A percentile compares a stretch with the other conserved stretches of the same genome.
Evolutionary conservation across 2,797 vertebrate species (phyloP).

Genomic region (Propithecus deckenii): DNA sequence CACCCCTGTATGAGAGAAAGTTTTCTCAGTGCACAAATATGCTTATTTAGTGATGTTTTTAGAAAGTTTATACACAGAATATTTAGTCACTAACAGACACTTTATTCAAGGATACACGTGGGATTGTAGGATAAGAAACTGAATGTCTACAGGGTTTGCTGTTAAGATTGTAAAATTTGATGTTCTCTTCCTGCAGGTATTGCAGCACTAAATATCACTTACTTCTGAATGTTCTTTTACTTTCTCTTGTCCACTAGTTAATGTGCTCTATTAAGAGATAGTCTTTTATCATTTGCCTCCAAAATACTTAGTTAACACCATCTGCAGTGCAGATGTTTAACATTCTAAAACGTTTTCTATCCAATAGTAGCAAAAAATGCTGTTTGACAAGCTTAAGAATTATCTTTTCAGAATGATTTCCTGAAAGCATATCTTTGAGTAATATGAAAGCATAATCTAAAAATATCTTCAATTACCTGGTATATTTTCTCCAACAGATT

Average conservation of each 20-base stretch:
- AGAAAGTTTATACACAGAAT: background rate
- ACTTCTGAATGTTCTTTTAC: slow-evolving; percentile 78
- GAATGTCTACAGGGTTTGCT: slow-evolving; percentile 67
- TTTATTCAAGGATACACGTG: background rate
- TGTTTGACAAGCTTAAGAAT: slow-evolving; percentile 53
- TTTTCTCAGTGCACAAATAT: background rate
- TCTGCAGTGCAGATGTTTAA: slow-evolving; percentile 70
- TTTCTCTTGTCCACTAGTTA: slow-evolving; percentile 77
- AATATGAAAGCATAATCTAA: slow-evolving; percentile 40
- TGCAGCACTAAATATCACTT: slow-evolving; percentile 75
- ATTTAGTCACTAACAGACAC: background rate
- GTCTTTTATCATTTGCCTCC: slow-evolving; percentile 72
- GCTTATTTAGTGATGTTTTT: background rate
- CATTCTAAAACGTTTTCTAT: slow-evolving; percentile 64
- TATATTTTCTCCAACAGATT: slow-evolving; percentile 12
- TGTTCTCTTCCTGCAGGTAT: slow-evolving; percentile 64
- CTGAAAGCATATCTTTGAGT: slow-evolving; percentile 31
- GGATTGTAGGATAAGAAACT: slow-evolving; percentile 37
- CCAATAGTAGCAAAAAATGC: slow-evolving; percentile 39
- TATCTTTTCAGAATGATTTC: slow-evolving; percentile 48
- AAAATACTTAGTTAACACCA: slow-evolving; percentile 80
- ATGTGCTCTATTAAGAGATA: slow-evolving; percentile 74
- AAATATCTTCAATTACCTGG: slow-evolving; percentile 54
- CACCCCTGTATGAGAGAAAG: background rate
- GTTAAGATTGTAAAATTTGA: slow-evolving; percentile 70